Evolutionary conservation across 2,113 vertebrate genomes (phyloP).

Genomic region (Bos javanicus): DNA sequence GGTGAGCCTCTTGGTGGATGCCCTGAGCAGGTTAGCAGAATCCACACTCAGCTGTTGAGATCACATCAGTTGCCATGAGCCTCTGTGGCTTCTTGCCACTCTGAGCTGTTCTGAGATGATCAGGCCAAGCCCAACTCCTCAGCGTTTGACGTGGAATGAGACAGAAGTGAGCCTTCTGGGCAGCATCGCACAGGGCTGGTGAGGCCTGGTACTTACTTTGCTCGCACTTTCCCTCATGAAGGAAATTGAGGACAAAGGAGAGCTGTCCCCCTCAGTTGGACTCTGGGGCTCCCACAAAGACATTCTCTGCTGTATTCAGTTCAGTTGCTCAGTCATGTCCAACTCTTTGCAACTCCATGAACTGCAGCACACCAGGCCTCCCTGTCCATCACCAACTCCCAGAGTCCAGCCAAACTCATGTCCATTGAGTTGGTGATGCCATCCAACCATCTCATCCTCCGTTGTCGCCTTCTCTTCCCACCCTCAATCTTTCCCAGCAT

Average conservation of each 20-base stretch:
- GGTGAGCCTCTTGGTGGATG: neutral
- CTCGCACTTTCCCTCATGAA: neutral
- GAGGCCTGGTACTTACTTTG: neutral
- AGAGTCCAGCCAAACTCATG: fast-evolving
- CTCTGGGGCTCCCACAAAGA: neutral
- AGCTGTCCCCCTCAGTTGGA: neutral
- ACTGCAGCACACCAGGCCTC: fast-evolving
- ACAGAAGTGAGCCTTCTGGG: neutral
- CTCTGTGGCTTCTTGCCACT: neutral
- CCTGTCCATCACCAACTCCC: neutral
- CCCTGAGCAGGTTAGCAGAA: neutral
- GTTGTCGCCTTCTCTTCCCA: fast-evolving
- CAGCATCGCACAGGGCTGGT: neutral
- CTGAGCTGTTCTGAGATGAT: neutral
- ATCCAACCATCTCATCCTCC: neutral
- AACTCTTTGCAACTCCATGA: neutral
- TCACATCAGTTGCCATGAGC: neutral
- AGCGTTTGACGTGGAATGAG: fast-evolving
- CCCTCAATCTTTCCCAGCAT: neutral
- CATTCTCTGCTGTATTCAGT: neutral
- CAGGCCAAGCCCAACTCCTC: neutral
- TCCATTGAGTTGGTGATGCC: neutral
- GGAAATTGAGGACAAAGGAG: neutral
- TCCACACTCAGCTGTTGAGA: neutral
- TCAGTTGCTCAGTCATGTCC: fast-evolving